These are phyloP conservation scores for Coenonympha arcania DNA, from an alignment of 2,888 invertebrate genomes.

Conservation along the genomic window DNA sequence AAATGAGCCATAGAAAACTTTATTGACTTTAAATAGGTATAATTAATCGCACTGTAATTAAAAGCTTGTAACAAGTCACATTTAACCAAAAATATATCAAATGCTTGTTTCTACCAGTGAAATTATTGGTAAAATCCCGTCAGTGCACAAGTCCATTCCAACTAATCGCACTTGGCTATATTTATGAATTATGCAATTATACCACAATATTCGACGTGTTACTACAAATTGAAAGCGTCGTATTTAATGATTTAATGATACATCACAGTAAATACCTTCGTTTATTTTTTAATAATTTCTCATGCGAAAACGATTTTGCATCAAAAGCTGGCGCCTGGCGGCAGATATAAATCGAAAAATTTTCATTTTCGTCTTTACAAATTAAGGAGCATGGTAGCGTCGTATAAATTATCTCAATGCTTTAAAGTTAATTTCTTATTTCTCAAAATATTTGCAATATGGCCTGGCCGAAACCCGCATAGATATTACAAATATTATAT, in stretches of 20 bases:
- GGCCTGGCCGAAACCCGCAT: constrained; percentile 38
- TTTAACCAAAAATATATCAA: no score
- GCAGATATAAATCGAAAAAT: constrained; percentile 2
- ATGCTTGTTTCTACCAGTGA: no score
- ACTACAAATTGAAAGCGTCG: no score
- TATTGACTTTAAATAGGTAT: no score
- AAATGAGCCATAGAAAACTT: no score
- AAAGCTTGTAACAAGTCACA: no score
- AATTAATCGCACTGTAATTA: no score
- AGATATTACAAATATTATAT: constrained; percentile 49
- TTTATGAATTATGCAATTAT: constrained; percentile 23
- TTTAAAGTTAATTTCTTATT: constrained; percentile 42
- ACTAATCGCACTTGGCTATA: constrained; percentile 9
- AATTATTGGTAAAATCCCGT: no score
- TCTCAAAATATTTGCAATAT: constrained; percentile 50
- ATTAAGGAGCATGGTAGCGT: constrained; percentile 28
- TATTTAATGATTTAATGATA: constrained; percentile 22
- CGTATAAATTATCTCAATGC: constrained; percentile 36
- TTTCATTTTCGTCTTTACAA: not conserved
- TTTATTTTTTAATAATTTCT: not conserved
- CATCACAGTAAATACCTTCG: constrained; percentile 31
- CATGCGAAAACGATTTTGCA: not conserved
- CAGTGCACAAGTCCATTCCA: no score
- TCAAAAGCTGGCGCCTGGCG: no score
- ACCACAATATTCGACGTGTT: constrained; percentile 4